A percentile compares a stretch with the other conserved stretches of the same genome.
Evolutionary conservation across 2,888 invertebrate species (phyloP).

Genomic region (Diaphora mendica): DNA sequence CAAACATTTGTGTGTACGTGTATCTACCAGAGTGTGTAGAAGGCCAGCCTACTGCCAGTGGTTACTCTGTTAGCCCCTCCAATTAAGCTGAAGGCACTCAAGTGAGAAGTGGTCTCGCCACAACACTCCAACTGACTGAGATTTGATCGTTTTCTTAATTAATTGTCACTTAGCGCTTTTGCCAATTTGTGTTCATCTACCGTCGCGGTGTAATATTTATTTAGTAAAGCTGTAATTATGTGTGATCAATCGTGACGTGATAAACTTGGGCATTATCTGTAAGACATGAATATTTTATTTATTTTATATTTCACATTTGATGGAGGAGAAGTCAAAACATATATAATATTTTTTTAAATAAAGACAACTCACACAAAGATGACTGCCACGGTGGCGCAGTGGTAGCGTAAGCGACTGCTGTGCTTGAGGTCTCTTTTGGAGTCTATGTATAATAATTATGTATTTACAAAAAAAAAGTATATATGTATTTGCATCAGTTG

Average conservation of each 20-base stretch:
- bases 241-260: not conserved
- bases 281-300: no score
- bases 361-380: no score
- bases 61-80: slow-evolving; percentile 17
- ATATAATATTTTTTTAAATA: no score
- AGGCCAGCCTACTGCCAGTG: not conserved
- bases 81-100: slow-evolving; percentile 18
- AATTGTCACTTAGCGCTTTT: slow-evolving; percentile 13
- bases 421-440: no score
- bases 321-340: no score
- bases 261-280: no score
- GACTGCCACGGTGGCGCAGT: no score
- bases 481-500: no score
- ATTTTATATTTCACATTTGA: no score
- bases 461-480: no score
- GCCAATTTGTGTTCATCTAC: not conserved
- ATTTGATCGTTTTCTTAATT: slow-evolving; percentile 13
- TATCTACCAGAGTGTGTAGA: not conserved
- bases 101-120: slow-evolving; percentile 6
- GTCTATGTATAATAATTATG: no score
- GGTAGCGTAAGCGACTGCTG: no score
- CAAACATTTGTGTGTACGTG: not conserved
- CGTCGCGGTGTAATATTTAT: not conserved
- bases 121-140: slow-evolving; percentile 11
- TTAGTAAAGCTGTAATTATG: not conserved